Percentiles rank a stretch among this genome's conserved stretches.
These are phyloP conservation scores for Micrasema minimum DNA, from an alignment of 1,140 invertebrate genomes.

Conservation along the genomic window DNA sequence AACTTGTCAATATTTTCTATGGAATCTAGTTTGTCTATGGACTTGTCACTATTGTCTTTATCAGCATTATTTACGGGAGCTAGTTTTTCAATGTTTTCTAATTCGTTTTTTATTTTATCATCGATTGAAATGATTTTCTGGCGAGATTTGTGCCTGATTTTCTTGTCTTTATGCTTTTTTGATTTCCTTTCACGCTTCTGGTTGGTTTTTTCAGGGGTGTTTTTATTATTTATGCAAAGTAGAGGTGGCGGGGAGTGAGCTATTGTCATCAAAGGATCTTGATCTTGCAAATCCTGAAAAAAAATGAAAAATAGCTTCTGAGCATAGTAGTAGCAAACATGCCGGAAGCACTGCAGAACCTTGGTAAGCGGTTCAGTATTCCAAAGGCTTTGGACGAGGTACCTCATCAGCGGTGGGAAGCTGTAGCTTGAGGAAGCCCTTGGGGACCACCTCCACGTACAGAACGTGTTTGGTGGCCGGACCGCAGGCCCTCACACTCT, in stretches of 20 bases:
- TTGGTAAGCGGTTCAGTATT: no score
- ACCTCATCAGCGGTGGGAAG: conserved; percentile 38
- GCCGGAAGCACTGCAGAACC: no score
- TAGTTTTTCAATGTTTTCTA: no score
- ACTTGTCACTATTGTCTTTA: no score
- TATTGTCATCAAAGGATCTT: conserved; percentile 48
- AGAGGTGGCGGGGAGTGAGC: conserved; percentile 11
- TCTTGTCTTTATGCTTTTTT: conserved; percentile 22
- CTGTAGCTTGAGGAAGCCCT: conserved; percentile 44
- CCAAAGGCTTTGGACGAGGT: not conserved
- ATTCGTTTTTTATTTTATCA: no score
- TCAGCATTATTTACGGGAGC: no score
- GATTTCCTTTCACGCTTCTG: conserved; percentile 16
- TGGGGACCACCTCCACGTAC: conserved; percentile 50
- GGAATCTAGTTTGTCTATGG: no score
- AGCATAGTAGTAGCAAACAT: no score
- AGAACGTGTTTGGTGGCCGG: conserved; percentile 49
- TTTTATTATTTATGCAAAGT: conserved; percentile 39
- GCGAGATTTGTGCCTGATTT: conserved; percentile 8
- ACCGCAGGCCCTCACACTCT: conserved; percentile 44
- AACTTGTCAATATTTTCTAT: not conserved
- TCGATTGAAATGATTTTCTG: no score
- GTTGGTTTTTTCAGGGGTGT: conserved; percentile 17
- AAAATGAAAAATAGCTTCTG: not conserved
- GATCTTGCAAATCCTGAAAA: conserved; percentile 44